Evolutionary conservation across 2,797 vertebrate genomes (phyloP).

Genomic region (Mergus octosetaceus): DNA sequence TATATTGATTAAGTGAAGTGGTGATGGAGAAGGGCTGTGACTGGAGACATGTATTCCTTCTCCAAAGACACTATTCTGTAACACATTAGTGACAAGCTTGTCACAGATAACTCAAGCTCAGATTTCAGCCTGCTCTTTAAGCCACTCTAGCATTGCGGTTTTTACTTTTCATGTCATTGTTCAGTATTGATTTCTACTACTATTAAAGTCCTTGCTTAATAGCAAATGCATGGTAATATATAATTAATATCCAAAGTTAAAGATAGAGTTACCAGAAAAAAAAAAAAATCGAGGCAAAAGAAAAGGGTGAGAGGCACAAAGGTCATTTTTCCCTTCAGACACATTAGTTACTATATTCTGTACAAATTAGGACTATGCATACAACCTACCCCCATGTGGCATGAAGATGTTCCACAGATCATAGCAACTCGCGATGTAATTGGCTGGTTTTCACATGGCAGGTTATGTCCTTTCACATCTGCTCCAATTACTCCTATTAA

Average conservation of each 20-base stretch:
- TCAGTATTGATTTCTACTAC: constrained; percentile 69
- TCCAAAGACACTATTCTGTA: constrained; percentile 45
- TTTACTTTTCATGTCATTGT: constrained; percentile 68
- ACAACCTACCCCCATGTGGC: constrained; percentile 94
- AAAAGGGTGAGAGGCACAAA: not conserved
- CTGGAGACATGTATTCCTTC: constrained; percentile 58
- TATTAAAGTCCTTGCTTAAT: constrained; percentile 55
- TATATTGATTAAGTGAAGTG: constrained; percentile 70
- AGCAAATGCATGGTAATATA: constrained; percentile 62
- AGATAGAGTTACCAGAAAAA: constrained; percentile 37
- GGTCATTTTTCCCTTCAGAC: not conserved
- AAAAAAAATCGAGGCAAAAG: not conserved
- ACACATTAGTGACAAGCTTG: constrained; percentile 56
- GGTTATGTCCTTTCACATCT: constrained; percentile 85
- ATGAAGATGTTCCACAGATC: constrained; percentile 97
- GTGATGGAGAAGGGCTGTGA: constrained; percentile 21
- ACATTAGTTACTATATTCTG: not conserved
- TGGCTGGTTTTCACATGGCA: constrained; percentile 87
- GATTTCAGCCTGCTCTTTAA: constrained; percentile 64
- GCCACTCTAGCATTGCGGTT: constrained; percentile 21
- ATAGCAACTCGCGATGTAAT: constrained; percentile 89
- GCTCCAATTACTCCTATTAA: constrained; percentile 91
- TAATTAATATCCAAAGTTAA: constrained; percentile 65
- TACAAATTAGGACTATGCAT: not conserved
- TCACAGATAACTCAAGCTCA: constrained; percentile 61